Evolutionary conservation across 2,888 invertebrate species (phyloP).

Genomic region (Synergus umbraculus): DNA sequence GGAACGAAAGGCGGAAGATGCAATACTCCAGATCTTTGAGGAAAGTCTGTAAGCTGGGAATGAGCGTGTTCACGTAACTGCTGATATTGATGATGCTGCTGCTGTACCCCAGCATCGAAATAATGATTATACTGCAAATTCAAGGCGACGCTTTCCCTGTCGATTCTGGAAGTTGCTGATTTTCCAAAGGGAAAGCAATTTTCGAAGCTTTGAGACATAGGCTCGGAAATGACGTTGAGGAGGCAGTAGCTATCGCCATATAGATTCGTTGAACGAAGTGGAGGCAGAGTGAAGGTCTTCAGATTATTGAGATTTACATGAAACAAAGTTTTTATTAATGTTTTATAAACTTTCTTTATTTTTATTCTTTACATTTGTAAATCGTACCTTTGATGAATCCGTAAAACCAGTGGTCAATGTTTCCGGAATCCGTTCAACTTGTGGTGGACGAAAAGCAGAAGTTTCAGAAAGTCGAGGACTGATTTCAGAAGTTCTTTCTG

Average conservation of each 20-base stretch:
- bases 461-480: constrained; percentile 34
- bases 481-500: constrained; percentile 54
- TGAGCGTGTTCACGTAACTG: constrained; percentile 44
- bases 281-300: constrained; percentile 45
- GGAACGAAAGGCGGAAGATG: constrained; percentile 72
- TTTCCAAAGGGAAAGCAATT: constrained; percentile 47
- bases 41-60: constrained; percentile 38
- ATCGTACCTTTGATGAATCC: not conserved
- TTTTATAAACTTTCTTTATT: not conserved
- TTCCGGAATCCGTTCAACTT: constrained; percentile 50
- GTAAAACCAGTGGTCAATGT: not conserved
- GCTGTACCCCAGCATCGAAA: constrained; percentile 63
- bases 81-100: constrained; percentile 68
- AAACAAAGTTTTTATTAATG: not conserved
- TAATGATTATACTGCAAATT: constrained; percentile 69
- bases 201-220: constrained; percentile 61
- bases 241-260: constrained; percentile 70
- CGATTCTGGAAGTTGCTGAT: constrained; percentile 9
- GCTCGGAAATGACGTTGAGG: constrained; percentile 70
- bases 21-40: constrained; percentile 56
- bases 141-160: constrained; percentile 61
- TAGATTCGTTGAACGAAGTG: constrained; percentile 66
- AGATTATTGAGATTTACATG: not conserved
- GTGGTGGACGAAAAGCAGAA: constrained; percentile 61
- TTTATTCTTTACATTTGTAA: not conserved